Evolutionary conservation across 2,888 invertebrate genomes (phyloP), one percentile per base, ranked within the genome.

Genomic region (Aleiodes leptofemur): DNA sequence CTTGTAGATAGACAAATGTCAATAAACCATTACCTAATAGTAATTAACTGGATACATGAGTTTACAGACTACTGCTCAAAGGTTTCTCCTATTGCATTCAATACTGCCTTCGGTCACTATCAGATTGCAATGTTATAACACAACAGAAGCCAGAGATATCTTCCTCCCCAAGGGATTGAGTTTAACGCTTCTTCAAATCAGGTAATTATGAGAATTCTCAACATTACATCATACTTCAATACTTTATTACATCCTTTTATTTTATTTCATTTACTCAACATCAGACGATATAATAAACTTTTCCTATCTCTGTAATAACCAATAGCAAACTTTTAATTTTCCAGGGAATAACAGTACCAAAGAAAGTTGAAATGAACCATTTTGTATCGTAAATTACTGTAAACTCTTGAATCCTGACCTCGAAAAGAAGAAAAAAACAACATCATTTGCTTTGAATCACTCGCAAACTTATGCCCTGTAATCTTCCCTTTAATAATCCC

Each of bases 11-110:
- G 43, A 43, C 64, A 43, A 8, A 64, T 48, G 34, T 7, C 64
- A 64, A 64, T 64, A 43, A 7, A 64, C 64, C 48, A 64, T 64
- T 64, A 43, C 64, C 64, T 48, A 48, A 43, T 64, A 64, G 64
- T 64, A 64, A 64, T 64, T 64, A 64, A 16, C 64, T 16, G 2
- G 4, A 5, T 48, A 64, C 64, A 64, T 64, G 64, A 64, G 43
- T 43, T 48, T 43, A 61, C 43, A 43, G 43, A 43, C 9, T 7
- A 8, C 11, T 16, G 23, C 16, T 64, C 64, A 64, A 64, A 64
- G 64, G 43, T 43, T 5, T 4, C 43, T 43, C 43, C 48, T 34
- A 23, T 29, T 16, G 38, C 4, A 23, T 48, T 64, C 64, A 14
- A 43, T 48, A 48, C 43, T 8, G 43, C 16, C 64, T 64, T 64